Evolutionary conservation across 2,113 vertebrate species (phyloP).

Genomic region (Bettongia penicillata): DNA sequence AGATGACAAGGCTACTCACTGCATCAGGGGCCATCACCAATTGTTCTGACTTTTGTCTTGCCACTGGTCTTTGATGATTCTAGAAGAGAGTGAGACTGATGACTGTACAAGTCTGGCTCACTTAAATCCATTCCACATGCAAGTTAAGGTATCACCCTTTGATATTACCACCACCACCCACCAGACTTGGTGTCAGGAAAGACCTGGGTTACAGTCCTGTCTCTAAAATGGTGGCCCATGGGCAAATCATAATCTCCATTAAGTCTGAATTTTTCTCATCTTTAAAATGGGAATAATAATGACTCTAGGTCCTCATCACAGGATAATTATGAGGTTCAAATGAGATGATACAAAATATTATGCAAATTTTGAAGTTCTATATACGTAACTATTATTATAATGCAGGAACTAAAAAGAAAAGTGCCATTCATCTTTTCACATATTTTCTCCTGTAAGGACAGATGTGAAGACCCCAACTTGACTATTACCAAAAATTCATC

Average conservation of each 20-base stretch:
- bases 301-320: not conserved
- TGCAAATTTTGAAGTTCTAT: not conserved
- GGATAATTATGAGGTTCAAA: not conserved
- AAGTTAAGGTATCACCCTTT: not conserved
- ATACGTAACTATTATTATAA: not conserved
- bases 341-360: not conserved
- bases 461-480: not conserved
- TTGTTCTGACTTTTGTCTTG: not conserved
- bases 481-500: conserved; percentile 14
- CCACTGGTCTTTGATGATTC: not conserved
- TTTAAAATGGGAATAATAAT: not conserved
- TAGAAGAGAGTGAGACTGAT: not conserved
- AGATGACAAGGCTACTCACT: not conserved
- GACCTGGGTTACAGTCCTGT: not conserved
- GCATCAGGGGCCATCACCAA: not conserved
- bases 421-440: not conserved
- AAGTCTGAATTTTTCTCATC: not conserved
- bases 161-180: not conserved
- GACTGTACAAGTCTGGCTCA: not conserved
- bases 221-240: not conserved
- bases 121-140: not conserved
- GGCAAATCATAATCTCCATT: not conserved
- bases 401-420: not conserved
- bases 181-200: not conserved
- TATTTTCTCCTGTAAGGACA: no score